Evolutionary conservation across 2,113 vertebrate species (phyloP).

Genomic region (Neolamprologus toae): DNA sequence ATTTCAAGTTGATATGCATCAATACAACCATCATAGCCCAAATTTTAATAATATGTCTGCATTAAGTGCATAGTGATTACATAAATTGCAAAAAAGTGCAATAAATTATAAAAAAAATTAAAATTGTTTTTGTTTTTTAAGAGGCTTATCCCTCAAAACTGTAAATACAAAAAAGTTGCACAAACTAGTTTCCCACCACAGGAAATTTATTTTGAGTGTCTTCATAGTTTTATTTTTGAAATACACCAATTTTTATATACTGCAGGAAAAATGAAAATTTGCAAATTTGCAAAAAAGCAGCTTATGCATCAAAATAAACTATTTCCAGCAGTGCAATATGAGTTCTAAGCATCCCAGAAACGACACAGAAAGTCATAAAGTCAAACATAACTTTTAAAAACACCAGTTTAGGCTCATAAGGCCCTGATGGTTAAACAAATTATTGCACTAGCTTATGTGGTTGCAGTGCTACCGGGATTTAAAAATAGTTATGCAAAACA

Average conservation of each 20-base stretch:
- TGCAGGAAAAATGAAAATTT: too few relatives aligned
- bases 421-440: rapidly evolving
- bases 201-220: too few relatives aligned
- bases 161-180: too few relatives aligned
- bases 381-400: rapidly evolving
- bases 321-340: too few relatives aligned
- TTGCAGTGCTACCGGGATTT: too few relatives aligned
- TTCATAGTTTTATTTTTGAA: too few relatives aligned
- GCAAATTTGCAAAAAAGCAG: rapidly evolving
- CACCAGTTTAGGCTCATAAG: rapidly evolving
- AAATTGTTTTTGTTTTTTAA: rapidly evolving
- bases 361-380: rapidly evolving
- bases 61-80: too few relatives aligned
- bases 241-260: rapidly evolving
- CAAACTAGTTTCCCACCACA: rapidly evolving
- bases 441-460: too few relatives aligned
- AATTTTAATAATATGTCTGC: rapidly evolving
- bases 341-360: rapidly evolving
- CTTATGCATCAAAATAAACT: too few relatives aligned
- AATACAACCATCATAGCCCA: rapidly evolving
- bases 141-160: rapidly evolving
- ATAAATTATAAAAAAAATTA: rapidly evolving
- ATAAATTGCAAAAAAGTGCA: too few relatives aligned
- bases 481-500: too few relatives aligned
- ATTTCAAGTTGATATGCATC: rapidly evolving